Evolutionary conservation across 2,888 invertebrate genomes (phyloP).

Genomic region (Yponomeuta plumbellus): DNA sequence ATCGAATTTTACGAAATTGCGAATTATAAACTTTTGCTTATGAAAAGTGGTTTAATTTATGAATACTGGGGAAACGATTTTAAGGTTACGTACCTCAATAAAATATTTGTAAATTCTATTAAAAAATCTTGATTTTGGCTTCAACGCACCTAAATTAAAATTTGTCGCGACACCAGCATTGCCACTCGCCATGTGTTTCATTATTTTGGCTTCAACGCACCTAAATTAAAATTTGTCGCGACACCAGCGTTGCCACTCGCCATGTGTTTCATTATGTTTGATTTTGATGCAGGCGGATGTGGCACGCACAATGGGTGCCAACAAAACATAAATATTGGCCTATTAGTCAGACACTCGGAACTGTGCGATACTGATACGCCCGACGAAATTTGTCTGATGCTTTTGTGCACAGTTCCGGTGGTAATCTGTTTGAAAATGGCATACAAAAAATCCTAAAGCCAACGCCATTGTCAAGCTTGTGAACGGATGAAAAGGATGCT

Average conservation of each 20-base stretch:
- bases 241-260: not conserved
- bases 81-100: no score
- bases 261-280: constrained; percentile 13
- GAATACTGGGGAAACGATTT: no score
- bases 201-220: not conserved
- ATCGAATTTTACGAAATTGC: no score
- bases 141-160: not conserved
- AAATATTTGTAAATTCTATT: no score
- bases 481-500: constrained; percentile 52
- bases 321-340: constrained; percentile 66
- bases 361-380: constrained; percentile 64
- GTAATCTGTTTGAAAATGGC: constrained; percentile 57
- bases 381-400: constrained; percentile 55
- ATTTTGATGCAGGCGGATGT: constrained; percentile 40
- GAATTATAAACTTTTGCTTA: no score
- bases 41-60: no score
- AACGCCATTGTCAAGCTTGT: constrained; percentile 47
- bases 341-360: constrained; percentile 55
- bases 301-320: constrained; percentile 52
- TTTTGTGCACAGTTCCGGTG: constrained; percentile 67
- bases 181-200: constrained; percentile 4
- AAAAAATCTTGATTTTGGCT: not conserved
- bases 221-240: not conserved
- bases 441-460: constrained; percentile 48
- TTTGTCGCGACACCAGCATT: not conserved